Evolutionary conservation across 2,797 vertebrate species (phyloP).

Genomic region (Manis crassicaudata): DNA sequence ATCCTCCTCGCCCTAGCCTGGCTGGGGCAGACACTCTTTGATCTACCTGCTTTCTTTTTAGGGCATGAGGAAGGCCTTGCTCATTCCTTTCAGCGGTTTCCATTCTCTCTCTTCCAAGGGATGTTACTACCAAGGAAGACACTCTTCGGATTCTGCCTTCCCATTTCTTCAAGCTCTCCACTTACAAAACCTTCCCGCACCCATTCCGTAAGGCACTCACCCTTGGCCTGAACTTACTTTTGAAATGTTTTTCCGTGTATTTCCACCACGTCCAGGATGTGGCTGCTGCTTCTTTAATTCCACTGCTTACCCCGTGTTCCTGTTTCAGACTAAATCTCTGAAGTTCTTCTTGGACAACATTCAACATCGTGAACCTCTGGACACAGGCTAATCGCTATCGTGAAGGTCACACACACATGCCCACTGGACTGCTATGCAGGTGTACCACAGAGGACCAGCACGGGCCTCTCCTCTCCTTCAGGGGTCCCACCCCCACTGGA

Average conservation of each 20-base stretch:
- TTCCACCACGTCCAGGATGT: not conserved
- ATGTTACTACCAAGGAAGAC: no score
- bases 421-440: fast-evolving
- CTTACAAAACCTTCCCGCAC: not conserved
- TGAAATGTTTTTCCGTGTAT: not conserved
- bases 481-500: not conserved
- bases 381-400: not conserved
- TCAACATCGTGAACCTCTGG: fast-evolving
- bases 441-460: not conserved
- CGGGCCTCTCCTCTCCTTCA: not conserved
- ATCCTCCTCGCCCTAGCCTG: not conserved
- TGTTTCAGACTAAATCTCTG: not conserved
- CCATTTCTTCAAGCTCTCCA: not conserved
- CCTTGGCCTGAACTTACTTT: not conserved
- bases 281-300: not conserved
- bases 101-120: not conserved
- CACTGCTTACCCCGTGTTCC: not conserved
- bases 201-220: not conserved
- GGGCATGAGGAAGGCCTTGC: not conserved
- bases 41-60: not conserved
- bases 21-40: not conserved
- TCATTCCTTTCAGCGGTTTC: not conserved
- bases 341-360: not conserved
- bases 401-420: not conserved
- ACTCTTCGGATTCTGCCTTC: not conserved